Evolutionary conservation across 1,140 invertebrate genomes (phyloP).

Genomic region (Magallana gigas): DNA sequence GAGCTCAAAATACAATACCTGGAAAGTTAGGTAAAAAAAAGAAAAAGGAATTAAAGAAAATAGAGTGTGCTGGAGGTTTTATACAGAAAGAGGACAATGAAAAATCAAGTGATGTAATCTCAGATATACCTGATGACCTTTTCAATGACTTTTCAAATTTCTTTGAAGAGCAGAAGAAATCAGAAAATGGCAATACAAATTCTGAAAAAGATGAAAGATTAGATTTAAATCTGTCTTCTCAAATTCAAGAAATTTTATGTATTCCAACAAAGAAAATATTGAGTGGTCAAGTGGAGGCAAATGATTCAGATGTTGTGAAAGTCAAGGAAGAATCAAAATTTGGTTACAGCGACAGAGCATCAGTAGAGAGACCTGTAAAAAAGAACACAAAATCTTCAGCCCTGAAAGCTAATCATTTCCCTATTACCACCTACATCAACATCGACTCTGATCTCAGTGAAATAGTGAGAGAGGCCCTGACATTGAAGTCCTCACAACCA

Average conservation of each 20-base stretch:
- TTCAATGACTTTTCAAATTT: not conserved
- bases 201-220: not conserved
- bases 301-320: not conserved
- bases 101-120: not conserved
- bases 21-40: constrained; percentile 57
- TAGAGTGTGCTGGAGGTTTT: not conserved
- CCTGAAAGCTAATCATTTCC: constrained; percentile 12
- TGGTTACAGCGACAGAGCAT: not conserved
- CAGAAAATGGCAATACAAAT: not conserved
- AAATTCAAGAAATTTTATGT: not conserved
- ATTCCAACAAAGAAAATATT: not conserved
- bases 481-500: too few relatives aligned
- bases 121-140: not conserved
- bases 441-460: constrained; percentile 34
- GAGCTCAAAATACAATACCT: constrained; percentile 52
- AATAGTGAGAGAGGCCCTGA: not conserved
- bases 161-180: not conserved
- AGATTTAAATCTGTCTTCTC: not conserved
- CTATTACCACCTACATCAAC: constrained; percentile 27
- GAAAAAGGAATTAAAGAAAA: constrained; percentile 54
- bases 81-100: not conserved
- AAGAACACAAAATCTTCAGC: not conserved
- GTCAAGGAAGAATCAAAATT: not conserved
- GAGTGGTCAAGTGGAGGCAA: not conserved
- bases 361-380: not conserved